Evolutionary conservation across 92 coral and sea anemone genomes (phyloP), one percentile per base, ranked within the genome.

Genomic region (Epizoanthus scotinus): DNA sequence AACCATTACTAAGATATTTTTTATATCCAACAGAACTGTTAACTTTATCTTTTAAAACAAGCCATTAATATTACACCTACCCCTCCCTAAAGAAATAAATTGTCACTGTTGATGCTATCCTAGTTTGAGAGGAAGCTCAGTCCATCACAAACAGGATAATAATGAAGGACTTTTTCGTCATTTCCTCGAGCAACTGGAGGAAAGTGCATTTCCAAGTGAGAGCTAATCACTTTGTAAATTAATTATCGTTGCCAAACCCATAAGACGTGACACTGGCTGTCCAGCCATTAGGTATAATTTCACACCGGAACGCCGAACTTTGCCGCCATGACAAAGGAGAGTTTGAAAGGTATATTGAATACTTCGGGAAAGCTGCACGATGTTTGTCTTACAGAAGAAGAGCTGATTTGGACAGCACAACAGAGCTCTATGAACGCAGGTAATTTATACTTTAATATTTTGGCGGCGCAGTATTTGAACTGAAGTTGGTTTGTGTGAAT

Each of bases 351-450:
- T 40, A 87, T 84, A 20, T 89, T 91, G 34, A 81, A 68, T n/a
- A 71, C 90, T 22, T 70, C 79, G 15, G 92, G 92, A 17, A 91
- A 91, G 65, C 25, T 82, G 15, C 74, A 80, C 65, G 96, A 91
- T 77, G 90, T 91, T 1, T 86, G 22, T 54, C 91, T 91, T 20
- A 84, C 77, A 66, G 69, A 78, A 14, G 90, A 89, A 18, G 91
- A 89, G 21, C 79, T 91, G 10, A 81, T 84, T 17, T 91, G 96
- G 96, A 86, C 92, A 5, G 80, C 83, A 80, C 82, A 84, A 63
- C 74, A 47, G 57, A 69, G 47, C 15, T 21, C 74, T 6, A 18
- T 69, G 54, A 69, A 69, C 58, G 21, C 74, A 47, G 74, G 74
- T 69, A 49, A 69, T 8, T 67, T 67, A 36, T 36, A 9, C 28